These are phyloP conservation scores for Lagocephalus sceleratus DNA, from an alignment of 2,797 vertebrate genomes.

Conservation along the genomic window DNA sequence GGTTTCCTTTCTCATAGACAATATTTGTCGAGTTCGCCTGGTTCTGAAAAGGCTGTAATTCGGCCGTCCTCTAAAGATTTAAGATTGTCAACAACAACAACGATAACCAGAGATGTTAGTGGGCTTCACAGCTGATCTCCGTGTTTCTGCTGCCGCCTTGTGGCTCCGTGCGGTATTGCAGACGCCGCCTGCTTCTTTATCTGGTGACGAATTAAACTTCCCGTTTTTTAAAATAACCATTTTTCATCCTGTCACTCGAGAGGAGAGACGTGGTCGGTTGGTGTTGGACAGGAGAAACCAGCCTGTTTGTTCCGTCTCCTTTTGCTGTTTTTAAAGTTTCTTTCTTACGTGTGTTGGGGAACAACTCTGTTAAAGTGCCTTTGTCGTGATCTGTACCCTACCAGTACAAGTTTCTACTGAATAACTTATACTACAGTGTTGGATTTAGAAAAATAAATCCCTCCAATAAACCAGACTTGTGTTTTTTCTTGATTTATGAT, in stretches of 20 bases:
- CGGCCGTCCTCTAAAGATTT: no score
- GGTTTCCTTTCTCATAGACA: no score
- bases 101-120: no score
- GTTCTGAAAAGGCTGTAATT: no score
- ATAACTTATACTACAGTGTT: not conserved
- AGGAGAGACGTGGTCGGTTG: slow-evolving; percentile 73
- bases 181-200: not conserved
- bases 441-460: slow-evolving; percentile 10
- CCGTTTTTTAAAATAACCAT: slow-evolving; percentile 1
- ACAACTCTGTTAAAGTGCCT: slow-evolving; percentile 73
- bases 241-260: slow-evolving; percentile 17
- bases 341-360: slow-evolving; percentile 34
- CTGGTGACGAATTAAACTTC: slow-evolving; percentile 30
- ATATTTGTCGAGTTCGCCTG: no score
- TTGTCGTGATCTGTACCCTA: slow-evolving; percentile 36
- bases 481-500: no score
- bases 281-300: slow-evolving; percentile 97
- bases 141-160: slow-evolving; percentile 35
- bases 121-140: no score
- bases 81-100: no score
- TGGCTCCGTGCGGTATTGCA: slow-evolving; percentile 67
- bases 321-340: slow-evolving; percentile 31
- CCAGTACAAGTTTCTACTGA: not conserved
- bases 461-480: slow-evolving; percentile 51
- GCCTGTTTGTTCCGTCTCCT: slow-evolving; percentile 84